A percentile compares a stretch with the other conserved stretches of the same genome.
phyloP scores from a whole-genome alignment of 2,888 invertebrate species.

The Orthosia gothica region DNA sequence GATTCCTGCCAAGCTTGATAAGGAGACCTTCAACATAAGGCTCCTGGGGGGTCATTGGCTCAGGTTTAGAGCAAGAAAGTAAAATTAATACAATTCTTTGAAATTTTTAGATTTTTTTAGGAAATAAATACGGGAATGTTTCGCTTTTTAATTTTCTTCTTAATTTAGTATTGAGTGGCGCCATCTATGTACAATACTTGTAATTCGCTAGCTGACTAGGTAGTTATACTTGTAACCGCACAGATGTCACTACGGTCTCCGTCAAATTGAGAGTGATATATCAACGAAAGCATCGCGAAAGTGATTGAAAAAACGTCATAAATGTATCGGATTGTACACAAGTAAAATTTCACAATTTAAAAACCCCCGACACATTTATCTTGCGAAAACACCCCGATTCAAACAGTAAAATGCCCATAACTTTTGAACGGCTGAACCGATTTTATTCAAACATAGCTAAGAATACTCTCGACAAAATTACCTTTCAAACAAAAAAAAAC shows the following conservation, averaged over 20 bases:
- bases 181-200: not conserved
- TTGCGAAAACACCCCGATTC: no score
- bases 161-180: no score
- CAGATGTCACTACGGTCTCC: slow-evolving; percentile 3
- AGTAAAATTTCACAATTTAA: no score
- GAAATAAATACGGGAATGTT: not conserved
- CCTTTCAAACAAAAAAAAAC: no score
- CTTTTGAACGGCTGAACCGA: no score
- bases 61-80: slow-evolving; percentile 66
- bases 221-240: not conserved
- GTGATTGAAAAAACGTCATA: no score
- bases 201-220: not conserved
- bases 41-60: slow-evolving; percentile 81
- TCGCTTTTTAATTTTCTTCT: not conserved
- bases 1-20: slow-evolving; percentile 70
- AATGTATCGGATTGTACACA: no score
- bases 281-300: no score
- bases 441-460: no score
- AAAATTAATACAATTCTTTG: slow-evolving; percentile 1
- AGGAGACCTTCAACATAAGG: slow-evolving; percentile 69
- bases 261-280: not conserved
- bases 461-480: no score
- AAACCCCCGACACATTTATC: no score
- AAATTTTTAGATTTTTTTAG: not conserved
- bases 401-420: no score